Evolutionary conservation across 2,113 vertebrate genomes (phyloP).

Genomic region (Cyprinodon brontotheroides): DNA sequence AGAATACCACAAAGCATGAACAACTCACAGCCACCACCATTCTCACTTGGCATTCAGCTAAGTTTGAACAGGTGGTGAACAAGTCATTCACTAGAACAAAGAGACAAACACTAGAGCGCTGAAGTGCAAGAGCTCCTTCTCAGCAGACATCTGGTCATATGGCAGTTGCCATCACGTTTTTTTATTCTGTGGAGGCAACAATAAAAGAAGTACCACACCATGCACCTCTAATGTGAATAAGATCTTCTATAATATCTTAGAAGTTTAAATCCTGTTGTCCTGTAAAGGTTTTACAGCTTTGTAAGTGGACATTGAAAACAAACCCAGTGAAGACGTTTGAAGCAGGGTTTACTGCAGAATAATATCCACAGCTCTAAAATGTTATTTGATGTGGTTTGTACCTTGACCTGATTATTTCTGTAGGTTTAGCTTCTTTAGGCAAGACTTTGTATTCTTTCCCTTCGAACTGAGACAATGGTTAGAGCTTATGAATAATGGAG

Average conservation of each 20-base stretch:
- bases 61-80: slow-evolving; percentile 59
- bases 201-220: slow-evolving; percentile 32
- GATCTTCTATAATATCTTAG: background rate
- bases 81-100: slow-evolving; percentile 47
- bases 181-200: background rate
- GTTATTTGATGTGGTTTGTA: background rate
- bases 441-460: slow-evolving; percentile 27
- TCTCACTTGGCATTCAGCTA: slow-evolving; percentile 9
- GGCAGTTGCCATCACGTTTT: slow-evolving; percentile 19
- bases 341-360: no score
- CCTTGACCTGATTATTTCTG: background rate
- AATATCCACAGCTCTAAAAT: background rate
- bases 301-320: no score
- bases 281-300: no score
- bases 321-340: no score
- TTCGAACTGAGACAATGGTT: slow-evolving; percentile 44
- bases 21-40: slow-evolving; percentile 16
- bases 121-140: slow-evolving; percentile 21
- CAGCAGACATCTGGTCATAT: slow-evolving; percentile 48
- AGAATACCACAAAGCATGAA: background rate
- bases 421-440: background rate
- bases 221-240: slow-evolving; percentile 28
- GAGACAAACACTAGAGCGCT: slow-evolving; percentile 32
- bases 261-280: no score
- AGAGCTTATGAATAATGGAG: slow-evolving; percentile 59